Conservation (phyloP, 1,140 invertebrate genomes). For the Drosophila asahinai region DNA sequence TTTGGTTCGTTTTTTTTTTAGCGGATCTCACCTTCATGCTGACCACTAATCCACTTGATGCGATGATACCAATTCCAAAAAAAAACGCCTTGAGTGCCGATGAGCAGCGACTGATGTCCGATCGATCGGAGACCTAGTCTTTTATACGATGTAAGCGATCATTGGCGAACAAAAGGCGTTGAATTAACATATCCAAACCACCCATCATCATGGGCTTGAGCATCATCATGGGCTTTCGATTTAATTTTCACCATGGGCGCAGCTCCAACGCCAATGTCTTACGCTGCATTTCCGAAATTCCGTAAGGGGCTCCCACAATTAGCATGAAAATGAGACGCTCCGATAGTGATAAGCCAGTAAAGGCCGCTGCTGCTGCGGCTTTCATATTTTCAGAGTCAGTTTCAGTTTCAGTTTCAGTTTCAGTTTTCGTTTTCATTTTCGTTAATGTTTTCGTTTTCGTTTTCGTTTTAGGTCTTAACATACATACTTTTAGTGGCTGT, state of each 20-base stretch:
- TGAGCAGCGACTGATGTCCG: slow-evolving; percentile 69
- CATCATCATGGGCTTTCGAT: slow-evolving; percentile 32
- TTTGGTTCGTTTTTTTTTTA: not conserved
- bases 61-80: slow-evolving; percentile 47
- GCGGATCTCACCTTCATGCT: slow-evolving; percentile 70
- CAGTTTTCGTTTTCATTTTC: not conserved
- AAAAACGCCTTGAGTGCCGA: slow-evolving; percentile 53
- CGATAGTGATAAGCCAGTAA: slow-evolving; percentile 42
- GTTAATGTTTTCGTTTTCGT: slow-evolving; percentile 12
- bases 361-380: slow-evolving; percentile 14
- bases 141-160: slow-evolving; percentile 63
- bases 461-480: slow-evolving; percentile 3
- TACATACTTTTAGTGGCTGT: too few relatives aligned
- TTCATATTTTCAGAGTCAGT: slow-evolving; percentile 25
- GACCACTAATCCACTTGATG: slow-evolving; percentile 66
- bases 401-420: slow-evolving; percentile 13
- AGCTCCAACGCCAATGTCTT: slow-evolving; percentile 29
- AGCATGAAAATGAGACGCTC: slow-evolving; percentile 69
- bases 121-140: slow-evolving; percentile 41
- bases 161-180: slow-evolving; percentile 61
- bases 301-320: slow-evolving; percentile 67
- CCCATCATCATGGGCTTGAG: slow-evolving; percentile 8
- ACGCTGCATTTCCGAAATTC: slow-evolving; percentile 78
- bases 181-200: slow-evolving; percentile 71
- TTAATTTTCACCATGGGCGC: slow-evolving; percentile 55